phyloP scores from a whole-genome alignment of 2,888 invertebrate genomes.

The Atethmia centrago region DNA sequence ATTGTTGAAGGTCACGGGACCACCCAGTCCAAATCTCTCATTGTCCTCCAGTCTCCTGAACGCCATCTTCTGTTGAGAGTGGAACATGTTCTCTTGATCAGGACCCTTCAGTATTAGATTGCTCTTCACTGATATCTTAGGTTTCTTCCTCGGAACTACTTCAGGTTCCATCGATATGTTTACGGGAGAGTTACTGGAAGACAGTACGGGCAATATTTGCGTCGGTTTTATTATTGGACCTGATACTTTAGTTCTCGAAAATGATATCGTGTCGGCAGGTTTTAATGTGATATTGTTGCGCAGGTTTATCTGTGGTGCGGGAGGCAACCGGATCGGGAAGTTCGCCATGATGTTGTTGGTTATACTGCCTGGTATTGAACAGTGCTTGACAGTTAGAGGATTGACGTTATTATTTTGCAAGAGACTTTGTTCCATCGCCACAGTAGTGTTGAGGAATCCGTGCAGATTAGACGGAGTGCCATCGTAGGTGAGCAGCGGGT shows the following conservation, averaged over 20 bases:
- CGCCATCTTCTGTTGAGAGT: slow-evolving; percentile 88
- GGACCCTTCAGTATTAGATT: slow-evolving; percentile 88
- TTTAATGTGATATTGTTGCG: slow-evolving; percentile 84
- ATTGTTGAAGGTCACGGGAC: slow-evolving; percentile 87
- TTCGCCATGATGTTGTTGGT: slow-evolving; percentile 85
- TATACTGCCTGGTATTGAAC: slow-evolving; percentile 76
- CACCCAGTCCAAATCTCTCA: slow-evolving; percentile 83
- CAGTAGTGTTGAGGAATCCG: slow-evolving; percentile 80
- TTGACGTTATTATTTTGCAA: slow-evolving; percentile 79
- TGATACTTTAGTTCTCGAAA: slow-evolving; percentile 82
- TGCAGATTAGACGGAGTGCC: slow-evolving; percentile 79
- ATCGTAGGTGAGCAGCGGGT: slow-evolving; percentile 79
- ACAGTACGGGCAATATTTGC: slow-evolving; percentile 85
- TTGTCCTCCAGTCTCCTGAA: slow-evolving; percentile 85
- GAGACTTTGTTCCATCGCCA: slow-evolving; percentile 80
- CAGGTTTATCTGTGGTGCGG: slow-evolving; percentile 77
- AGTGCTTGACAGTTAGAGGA: slow-evolving; percentile 79
- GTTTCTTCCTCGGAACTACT: slow-evolving; percentile 85
- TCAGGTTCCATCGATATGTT: slow-evolving; percentile 79
- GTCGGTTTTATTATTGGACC: slow-evolving; percentile 86
- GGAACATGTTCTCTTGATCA: slow-evolving; percentile 88
- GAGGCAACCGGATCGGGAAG: slow-evolving; percentile 84
- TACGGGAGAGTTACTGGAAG: slow-evolving; percentile 84
- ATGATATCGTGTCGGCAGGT: slow-evolving; percentile 82
- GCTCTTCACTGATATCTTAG: slow-evolving; percentile 89